A percentile compares a stretch with the other conserved stretches of the same genome.
These are phyloP conservation scores for Rhabdornis inornatus DNA, from an alignment of 2,113 vertebrate species.

Conservation along the genomic window DNA sequence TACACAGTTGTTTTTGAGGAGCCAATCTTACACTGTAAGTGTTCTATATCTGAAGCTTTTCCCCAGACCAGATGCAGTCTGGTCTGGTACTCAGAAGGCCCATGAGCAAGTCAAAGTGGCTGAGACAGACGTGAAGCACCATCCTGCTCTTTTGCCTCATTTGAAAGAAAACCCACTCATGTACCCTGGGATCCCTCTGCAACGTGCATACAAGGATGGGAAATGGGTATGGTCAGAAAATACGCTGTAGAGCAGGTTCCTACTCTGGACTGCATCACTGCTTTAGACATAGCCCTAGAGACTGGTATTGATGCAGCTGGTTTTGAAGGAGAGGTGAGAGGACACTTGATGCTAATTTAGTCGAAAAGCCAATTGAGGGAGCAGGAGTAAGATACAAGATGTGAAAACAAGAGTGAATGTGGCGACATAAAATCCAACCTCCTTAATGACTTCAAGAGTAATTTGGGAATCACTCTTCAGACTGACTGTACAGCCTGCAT, in stretches of 20 bases:
- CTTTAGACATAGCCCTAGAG: neutral
- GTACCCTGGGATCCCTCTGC: neutral
- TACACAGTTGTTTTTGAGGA: neutral
- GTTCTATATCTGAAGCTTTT: neutral
- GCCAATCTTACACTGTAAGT: neutral
- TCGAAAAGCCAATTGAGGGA: neutral
- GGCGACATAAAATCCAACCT: neutral
- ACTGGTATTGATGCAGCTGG: neutral
- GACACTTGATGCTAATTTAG: neutral
- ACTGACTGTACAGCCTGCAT: neutral
- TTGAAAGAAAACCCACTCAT: fast-evolving
- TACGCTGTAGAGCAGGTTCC: neutral
- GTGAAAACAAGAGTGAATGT: neutral
- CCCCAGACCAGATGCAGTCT: neutral
- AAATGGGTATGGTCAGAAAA: neutral
- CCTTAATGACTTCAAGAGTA: neutral
- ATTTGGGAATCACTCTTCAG: neutral
- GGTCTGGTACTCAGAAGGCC: neutral
- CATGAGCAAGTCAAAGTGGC: neutral
- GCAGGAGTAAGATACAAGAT: neutral
- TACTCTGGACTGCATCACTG: neutral
- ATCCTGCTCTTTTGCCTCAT: neutral
- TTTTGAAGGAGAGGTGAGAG: neutral
- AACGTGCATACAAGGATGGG: neutral
- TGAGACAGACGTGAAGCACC: neutral